Percentiles rank a stretch among this genome's conserved stretches.
phyloP scores from a whole-genome alignment of 2,113 vertebrate genomes.

The Gavialis gangeticus region DNA sequence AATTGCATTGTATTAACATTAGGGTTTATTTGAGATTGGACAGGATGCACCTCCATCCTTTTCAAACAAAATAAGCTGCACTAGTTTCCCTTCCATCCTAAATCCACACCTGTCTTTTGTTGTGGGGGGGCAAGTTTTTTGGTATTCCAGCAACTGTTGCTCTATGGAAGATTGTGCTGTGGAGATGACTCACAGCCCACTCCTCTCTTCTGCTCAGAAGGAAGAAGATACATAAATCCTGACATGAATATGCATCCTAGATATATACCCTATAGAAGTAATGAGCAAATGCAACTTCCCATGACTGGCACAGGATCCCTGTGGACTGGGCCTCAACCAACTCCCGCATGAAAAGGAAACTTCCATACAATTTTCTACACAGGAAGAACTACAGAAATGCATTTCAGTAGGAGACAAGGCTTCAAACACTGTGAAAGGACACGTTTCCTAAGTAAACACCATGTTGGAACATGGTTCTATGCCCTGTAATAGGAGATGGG shows the following conservation, averaged over 20 bases:
- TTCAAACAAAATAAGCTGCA: not conserved
- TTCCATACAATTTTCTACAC: not conserved
- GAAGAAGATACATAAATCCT: not conserved
- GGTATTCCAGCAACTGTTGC: not conserved
- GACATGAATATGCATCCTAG: not conserved
- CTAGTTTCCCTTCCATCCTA: not conserved
- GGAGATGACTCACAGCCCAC: not conserved
- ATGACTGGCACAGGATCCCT: not conserved
- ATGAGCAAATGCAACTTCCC: constrained; percentile 2
- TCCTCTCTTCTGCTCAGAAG: not conserved
- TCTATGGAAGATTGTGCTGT: not conserved
- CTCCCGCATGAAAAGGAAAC: not conserved
- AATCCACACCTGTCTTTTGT: not conserved
- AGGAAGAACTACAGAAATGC: constrained; percentile 33
- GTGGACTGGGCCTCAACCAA: constrained; percentile 3
- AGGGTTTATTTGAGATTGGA: not conserved
- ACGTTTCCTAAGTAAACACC: not conserved
- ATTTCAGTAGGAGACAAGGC: constrained; percentile 23
- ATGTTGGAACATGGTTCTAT: not conserved
- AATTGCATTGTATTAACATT: not conserved
- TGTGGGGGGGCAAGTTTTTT: not conserved
- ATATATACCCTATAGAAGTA: not conserved
- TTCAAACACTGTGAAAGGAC: not conserved
- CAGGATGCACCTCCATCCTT: not conserved
- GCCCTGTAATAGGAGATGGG: not conserved